Conservation (phyloP, 1,140 invertebrate species). For the Eurosta solidaginis region DNA sequence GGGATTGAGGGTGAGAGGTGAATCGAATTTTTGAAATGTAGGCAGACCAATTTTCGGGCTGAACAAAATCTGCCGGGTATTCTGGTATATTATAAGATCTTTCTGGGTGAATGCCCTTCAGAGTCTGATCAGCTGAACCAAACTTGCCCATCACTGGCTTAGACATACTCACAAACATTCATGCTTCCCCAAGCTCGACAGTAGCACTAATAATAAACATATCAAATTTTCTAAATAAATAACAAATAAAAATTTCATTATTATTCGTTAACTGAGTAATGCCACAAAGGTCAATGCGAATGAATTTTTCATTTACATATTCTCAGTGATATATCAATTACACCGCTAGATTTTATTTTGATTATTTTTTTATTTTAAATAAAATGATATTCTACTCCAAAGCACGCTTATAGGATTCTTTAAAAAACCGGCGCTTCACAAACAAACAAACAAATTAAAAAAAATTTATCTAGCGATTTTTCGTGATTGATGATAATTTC, state of each 20-base stretch:
- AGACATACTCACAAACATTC: too few relatives aligned
- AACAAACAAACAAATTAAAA: background rate
- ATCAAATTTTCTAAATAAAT: too few relatives aligned
- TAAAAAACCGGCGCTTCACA: background rate
- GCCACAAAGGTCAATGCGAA: background rate
- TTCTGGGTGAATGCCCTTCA: too few relatives aligned
- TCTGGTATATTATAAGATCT: too few relatives aligned
- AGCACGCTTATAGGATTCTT: background rate
- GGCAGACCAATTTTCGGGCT: too few relatives aligned
- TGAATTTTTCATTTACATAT: background rate
- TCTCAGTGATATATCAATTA: background rate
- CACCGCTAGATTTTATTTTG: background rate
- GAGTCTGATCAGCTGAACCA: too few relatives aligned
- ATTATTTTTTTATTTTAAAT: background rate
- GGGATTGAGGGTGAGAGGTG: too few relatives aligned
- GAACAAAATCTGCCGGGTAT: too few relatives aligned
- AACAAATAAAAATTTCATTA: background rate
- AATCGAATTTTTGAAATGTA: too few relatives aligned
- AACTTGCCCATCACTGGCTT: too few relatives aligned
- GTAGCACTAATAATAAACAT: too few relatives aligned
- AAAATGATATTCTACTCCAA: background rate
- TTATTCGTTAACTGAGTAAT: background rate
- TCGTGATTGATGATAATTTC: constrained; percentile 19
- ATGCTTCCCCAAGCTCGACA: too few relatives aligned
- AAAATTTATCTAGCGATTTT: background rate